Evolutionary conservation across 2,797 vertebrate species (phyloP).

Genomic region (Eremophila alpestris): DNA sequence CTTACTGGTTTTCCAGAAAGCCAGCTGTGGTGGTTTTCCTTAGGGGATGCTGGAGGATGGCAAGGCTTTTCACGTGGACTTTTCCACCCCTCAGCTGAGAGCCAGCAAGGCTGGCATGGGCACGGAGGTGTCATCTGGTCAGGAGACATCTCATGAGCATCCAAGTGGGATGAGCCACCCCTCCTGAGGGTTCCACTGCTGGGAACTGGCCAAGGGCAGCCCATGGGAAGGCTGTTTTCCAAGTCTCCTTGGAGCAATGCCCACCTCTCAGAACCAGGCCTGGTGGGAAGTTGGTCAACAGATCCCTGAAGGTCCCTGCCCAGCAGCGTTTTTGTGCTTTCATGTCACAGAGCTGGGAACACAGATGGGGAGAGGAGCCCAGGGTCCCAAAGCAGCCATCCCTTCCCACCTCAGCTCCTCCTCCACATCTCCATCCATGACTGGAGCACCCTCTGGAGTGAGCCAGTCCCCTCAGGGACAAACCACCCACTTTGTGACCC

Average conservation of each 20-base stretch:
- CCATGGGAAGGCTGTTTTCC: neutral
- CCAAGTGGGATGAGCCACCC: neutral
- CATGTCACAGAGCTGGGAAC: neutral
- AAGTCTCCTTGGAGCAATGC: neutral
- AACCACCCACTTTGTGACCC: constrained; percentile 50
- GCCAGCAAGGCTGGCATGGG: neutral
- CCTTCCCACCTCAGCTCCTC: neutral
- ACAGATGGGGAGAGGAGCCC: rapidly evolving
- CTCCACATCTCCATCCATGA: rapidly evolving
- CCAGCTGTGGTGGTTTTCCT: neutral
- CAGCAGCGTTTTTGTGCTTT: neutral
- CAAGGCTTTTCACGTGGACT: neutral
- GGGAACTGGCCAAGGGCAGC: neutral
- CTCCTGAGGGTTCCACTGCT: neutral
- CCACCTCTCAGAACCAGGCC: neutral
- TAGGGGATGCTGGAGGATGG: neutral
- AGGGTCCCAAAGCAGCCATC: neutral
- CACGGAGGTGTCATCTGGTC: rapidly evolving
- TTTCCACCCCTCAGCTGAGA: neutral
- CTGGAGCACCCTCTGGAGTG: rapidly evolving
- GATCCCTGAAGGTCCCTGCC: neutral
- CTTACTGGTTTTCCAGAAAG: neutral
- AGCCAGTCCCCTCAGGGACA: neutral
- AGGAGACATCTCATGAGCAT: neutral
- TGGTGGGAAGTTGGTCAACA: neutral